A percentile compares a stretch with the other conserved stretches of the same genome.
phyloP scores from a whole-genome alignment of 2,888 invertebrate genomes.

The Cryptocephalus primarius region DNA sequence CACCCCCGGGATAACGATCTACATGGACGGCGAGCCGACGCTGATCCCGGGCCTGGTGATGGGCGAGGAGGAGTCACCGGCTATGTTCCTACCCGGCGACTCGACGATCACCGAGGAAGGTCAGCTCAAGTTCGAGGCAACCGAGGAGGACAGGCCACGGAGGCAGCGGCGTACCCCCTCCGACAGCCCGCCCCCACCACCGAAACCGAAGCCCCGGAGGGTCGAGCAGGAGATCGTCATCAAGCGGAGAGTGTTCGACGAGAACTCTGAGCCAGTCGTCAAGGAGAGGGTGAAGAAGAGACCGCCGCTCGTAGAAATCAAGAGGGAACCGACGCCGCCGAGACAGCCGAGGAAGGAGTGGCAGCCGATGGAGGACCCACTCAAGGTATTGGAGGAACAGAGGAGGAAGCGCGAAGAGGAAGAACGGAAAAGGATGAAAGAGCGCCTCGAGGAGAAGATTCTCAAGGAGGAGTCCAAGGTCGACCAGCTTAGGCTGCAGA shows the following conservation, averaged over 20 bases:
- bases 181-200: conserved; percentile 17
- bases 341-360: conserved; percentile 19
- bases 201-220: conserved; percentile 21
- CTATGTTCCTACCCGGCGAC: conserved; percentile 32
- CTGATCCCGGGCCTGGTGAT: conserved; percentile 73
- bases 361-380: conserved; percentile 26
- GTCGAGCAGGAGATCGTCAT: conserved; percentile 27
- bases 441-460: conserved; percentile 27
- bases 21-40: conserved; percentile 63
- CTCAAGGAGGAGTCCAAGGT: conserved; percentile 30
- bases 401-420: conserved; percentile 28
- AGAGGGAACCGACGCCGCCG: conserved; percentile 17
- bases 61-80: conserved; percentile 35
- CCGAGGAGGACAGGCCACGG: conserved; percentile 26
- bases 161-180: conserved; percentile 16
- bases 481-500: conserved; percentile 27
- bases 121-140: conserved; percentile 31
- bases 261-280: conserved; percentile 22
- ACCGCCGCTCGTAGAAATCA: conserved; percentile 14
- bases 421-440: conserved; percentile 30
- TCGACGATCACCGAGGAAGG: conserved; percentile 32
- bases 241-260: conserved; percentile 26
- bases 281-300: conserved; percentile 29
- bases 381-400: conserved; percentile 24
- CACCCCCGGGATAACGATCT: conserved; percentile 68